Base-by-base conservation (phyloP, 2,888 invertebrate genomes). In the Cephus spinipes region DNA sequence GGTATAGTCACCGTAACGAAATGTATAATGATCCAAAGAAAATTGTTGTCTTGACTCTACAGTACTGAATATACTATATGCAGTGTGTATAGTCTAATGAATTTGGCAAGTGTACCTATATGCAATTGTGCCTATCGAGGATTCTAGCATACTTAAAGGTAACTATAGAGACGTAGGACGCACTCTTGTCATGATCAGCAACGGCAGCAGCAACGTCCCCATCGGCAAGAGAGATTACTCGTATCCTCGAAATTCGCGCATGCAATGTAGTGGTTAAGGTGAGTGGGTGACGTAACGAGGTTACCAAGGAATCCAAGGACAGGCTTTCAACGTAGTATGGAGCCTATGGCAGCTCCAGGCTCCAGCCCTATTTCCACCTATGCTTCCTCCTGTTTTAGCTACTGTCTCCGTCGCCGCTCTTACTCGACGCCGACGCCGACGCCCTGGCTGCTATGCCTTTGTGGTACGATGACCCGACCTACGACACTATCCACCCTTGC, bases 211-310 rank as follows among this genome's bases (percentile, higher is more conserved):
- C 55, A 9, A 9, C 55, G 9, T 55, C 55, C 2, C 23, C 55
- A 23, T 55, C 23, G 55, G 55, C 55, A 55, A 55, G 23, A 55
- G 55, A 55, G 55, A 55, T 55, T 55, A 55, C 55, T 55, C 55
- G 55, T 55, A 55, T 55, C 55, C 55, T 55, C 9, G 55, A 55
- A 55, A 55, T 23, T 55, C 55, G 23, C 23, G 55, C 23, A 55
- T 23, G 55, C 84, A 83, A 83, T 87, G 84, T 81, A 76, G 83
- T 79, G 86, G 87, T 85, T 87, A 86, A 87, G 84, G 86, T 85
- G 87, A 88, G 86, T 85, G 85, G 88, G 81, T 86, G 86, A 84
- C 82, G 82, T 88, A 88, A 88, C 84, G 80, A 87, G 85, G 84
- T 88, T 88, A 88, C 78, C 75, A 79, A 86, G 87, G 85, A 87